These are phyloP conservation scores for Microtus montanus DNA, from an alignment of 2,113 vertebrate species.

Conservation along the genomic window DNA sequence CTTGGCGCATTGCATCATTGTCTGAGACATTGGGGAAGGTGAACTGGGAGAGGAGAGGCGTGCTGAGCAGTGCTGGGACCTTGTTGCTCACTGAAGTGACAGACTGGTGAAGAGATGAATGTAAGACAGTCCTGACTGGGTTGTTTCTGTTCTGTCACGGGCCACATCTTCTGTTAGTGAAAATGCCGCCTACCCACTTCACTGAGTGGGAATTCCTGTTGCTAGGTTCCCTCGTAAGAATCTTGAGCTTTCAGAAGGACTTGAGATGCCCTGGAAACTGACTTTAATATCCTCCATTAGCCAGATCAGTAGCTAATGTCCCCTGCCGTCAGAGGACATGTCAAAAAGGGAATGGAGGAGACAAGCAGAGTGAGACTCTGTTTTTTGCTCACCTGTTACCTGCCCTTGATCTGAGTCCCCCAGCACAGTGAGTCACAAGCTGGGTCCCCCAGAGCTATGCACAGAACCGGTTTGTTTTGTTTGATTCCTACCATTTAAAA, in stretches of 20 bases:
- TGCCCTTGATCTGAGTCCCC: neutral
- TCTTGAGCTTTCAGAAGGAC: neutral
- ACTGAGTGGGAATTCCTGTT: neutral
- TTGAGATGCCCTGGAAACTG: neutral
- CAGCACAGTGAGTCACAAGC: neutral
- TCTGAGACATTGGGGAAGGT: neutral
- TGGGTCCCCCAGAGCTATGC: neutral
- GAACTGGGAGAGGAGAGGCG: neutral
- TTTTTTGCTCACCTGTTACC: neutral
- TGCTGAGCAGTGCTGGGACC: neutral
- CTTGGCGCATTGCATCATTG: neutral
- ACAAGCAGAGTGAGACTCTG: neutral
- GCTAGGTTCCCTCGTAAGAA: constrained; percentile 1
- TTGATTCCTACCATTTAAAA: neutral
- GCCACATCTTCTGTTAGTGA: neutral
- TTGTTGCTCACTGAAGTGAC: neutral
- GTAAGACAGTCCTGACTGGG: neutral
- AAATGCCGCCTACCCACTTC: neutral
- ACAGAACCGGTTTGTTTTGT: neutral
- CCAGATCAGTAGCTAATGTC: neutral
- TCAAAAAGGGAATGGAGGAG: neutral
- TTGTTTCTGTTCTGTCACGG: neutral
- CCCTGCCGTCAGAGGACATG: neutral
- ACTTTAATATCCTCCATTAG: neutral
- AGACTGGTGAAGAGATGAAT: neutral